Evolutionary conservation across 2,888 invertebrate genomes (phyloP).

Genomic region (Epiblema foenella): DNA sequence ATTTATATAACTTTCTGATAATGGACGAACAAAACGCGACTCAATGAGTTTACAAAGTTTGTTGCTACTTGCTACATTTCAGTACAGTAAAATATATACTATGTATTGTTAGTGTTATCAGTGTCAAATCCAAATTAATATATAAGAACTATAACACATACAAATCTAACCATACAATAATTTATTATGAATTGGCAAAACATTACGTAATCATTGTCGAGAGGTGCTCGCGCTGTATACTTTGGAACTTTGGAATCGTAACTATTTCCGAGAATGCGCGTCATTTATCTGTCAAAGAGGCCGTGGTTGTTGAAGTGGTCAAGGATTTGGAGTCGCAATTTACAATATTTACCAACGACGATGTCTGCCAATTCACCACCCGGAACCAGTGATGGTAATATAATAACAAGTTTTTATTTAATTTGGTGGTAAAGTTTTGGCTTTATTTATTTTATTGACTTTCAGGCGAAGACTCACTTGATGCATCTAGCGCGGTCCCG

Average conservation of each 20-base stretch:
- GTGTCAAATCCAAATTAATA: constrained; percentile 24
- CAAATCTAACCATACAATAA: not conserved
- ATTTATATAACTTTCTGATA: not conserved
- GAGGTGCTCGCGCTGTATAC: not conserved
- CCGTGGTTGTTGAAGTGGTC: constrained; percentile 70
- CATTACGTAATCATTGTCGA: constrained; percentile 22
- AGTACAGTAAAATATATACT: constrained; percentile 16
- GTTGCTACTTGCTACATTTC: constrained; percentile 15
- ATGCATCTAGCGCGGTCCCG: constrained; percentile 64
- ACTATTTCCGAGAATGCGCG: constrained; percentile 68
- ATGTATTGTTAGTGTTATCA: constrained; percentile 41
- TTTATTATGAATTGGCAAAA: not conserved
- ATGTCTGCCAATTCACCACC: constrained; percentile 81
- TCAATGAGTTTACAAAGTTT: constrained; percentile 50
- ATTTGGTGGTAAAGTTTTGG: constrained; percentile 13
- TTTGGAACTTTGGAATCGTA: constrained; percentile 41
- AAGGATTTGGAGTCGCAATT: constrained; percentile 75
- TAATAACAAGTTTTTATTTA: constrained; percentile 27
- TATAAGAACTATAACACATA: constrained; percentile 6
- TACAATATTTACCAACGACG: constrained; percentile 69
- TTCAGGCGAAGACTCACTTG: constrained; percentile 65
- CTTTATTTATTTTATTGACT: constrained; percentile 48
- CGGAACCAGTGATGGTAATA: constrained; percentile 75
- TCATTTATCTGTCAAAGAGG: constrained; percentile 69
- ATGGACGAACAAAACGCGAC: constrained; percentile 17